phyloP scores from a whole-genome alignment of 2,888 invertebrate genomes.

The Drosophila siamana region DNA sequence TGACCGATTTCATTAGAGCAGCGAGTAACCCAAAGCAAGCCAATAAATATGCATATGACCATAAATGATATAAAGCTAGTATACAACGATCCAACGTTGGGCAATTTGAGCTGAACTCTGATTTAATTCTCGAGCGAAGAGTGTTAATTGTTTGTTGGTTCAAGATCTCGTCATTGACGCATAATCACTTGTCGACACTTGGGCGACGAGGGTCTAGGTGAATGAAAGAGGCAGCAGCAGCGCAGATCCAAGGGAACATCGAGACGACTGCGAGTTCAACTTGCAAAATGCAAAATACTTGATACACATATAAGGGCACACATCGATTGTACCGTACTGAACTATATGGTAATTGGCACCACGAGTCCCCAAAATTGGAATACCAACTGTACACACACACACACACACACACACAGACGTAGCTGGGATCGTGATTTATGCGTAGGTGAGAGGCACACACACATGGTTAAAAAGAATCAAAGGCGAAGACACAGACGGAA shows the following conservation, averaged over 20 bases:
- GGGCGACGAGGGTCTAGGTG: conserved; percentile 31
- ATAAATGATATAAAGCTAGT: conserved; percentile 6
- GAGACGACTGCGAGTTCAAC: conserved; percentile 35
- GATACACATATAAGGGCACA: conserved; percentile 58
- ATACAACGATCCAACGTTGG: too few species aligned
- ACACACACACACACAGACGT: conserved; percentile 27
- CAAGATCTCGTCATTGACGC: conserved; percentile 43
- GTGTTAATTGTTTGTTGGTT: conserved; percentile 19
- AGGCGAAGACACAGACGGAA: conserved; percentile 41
- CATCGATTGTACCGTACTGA: conserved; percentile 25
- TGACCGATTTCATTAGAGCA: conserved; percentile 49
- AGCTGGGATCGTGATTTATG: conserved; percentile 62
- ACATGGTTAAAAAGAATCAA: not conserved
- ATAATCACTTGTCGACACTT: conserved; percentile 34
- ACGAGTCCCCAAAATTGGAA: conserved; percentile 57
- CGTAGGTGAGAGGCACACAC: conserved; percentile 39
- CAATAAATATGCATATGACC: not conserved
- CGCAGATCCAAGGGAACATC: conserved; percentile 11
- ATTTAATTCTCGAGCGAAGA: not conserved
- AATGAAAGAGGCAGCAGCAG: conserved; percentile 12
- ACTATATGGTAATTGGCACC: conserved; percentile 47
- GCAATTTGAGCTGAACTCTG: too few species aligned
- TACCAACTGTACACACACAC: conserved; percentile 32
- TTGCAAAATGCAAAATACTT: conserved; percentile 25
- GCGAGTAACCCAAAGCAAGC: not conserved